phyloP scores from a whole-genome alignment of 2,797 vertebrate genomes.

The Kryptopterus vitreolus region DNA sequence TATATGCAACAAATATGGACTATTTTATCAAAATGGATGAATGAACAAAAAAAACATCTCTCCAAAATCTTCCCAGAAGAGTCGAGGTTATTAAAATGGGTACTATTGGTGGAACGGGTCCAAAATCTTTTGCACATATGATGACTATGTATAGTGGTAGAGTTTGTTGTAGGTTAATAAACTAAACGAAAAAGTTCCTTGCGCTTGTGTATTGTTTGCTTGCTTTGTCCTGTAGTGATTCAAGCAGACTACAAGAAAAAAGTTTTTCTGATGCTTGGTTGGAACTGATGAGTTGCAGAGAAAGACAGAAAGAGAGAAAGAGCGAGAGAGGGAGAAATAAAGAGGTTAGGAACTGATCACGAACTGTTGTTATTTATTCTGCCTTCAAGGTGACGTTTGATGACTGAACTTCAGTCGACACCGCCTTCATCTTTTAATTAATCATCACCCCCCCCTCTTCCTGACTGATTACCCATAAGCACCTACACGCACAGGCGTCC shows the following conservation, averaged over 20 bases:
- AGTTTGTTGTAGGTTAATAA: conserved; percentile 15
- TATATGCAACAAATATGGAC: no score
- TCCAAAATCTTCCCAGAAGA: no score
- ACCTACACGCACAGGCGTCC: conserved; percentile 32
- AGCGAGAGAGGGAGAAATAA: conserved; percentile 37
- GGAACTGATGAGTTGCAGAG: background rate
- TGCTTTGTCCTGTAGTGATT: conserved; percentile 7
- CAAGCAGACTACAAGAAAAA: background rate
- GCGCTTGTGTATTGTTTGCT: background rate
- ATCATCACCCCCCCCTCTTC: conserved; percentile 43
- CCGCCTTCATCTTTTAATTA: conserved; percentile 62
- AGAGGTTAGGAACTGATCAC: conserved; percentile 36
- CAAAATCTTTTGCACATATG: no score
- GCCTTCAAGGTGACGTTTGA: conserved; percentile 58
- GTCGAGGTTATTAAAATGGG: no score
- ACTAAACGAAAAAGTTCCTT: conserved; percentile 13
- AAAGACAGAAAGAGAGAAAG: conserved; percentile 38
- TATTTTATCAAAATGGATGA: no score
- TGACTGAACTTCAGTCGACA: conserved; percentile 48
- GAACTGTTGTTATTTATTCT: conserved; percentile 57
- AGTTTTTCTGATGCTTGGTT: background rate
- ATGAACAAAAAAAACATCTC: no score
- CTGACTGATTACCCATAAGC: conserved; percentile 42
- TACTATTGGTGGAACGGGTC: no score
- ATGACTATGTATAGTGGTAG: background rate